Evolutionary conservation across 2,113 vertebrate genomes (phyloP), one percentile per base, ranked within the genome.

Genomic region (Lycocorax pyrrhopterus): DNA sequence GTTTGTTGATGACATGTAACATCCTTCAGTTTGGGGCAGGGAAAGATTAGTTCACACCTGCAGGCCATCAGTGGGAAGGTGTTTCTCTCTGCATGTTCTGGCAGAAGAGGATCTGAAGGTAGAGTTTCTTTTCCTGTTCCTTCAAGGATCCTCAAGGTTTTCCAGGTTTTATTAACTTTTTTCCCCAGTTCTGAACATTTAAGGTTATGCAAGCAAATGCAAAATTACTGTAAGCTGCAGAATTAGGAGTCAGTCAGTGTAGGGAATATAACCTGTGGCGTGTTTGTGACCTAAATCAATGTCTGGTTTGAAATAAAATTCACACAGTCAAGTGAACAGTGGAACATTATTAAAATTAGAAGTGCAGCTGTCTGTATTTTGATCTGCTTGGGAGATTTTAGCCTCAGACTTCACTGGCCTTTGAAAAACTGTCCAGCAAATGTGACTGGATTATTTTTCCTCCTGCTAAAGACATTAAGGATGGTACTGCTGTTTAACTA

Each of bases 301-400:
- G 1, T 43, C 81, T 91, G 37, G 29, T 58, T 87, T 83, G 84
- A 95, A 91, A 93, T 69, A 59, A 93, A 96, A 66, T 62, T 77
- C 71, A 72, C 29, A 20, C 12, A 87, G 43, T 51, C 62, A 83
- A 93, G 52, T 1, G 13, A 94, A 71, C 25, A 84, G 81, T 64
- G 72, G 75, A 91, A 79, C 12, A 3, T 85, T 79, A 88, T 84
- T 88, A 63, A 95, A 80, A 92, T 86, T 15, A 90, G 75, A 93
- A 73, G 35, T 88, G 91, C 72, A 91, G 85, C 82, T 91, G 82
- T 66, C 63, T 96, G 75, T 78, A 77, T 90, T 80, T 88, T 86
- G 94, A 88, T 80, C 90, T 93, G 85, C 85, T 83, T 69, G 67
- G 43, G 82, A 74, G 39, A 94, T 88, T 92, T 95, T 88, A 32